Evolutionary conservation across 2,797 vertebrate genomes (phyloP), one percentile per base, ranked within the genome.

Genomic region (Alca torda): DNA sequence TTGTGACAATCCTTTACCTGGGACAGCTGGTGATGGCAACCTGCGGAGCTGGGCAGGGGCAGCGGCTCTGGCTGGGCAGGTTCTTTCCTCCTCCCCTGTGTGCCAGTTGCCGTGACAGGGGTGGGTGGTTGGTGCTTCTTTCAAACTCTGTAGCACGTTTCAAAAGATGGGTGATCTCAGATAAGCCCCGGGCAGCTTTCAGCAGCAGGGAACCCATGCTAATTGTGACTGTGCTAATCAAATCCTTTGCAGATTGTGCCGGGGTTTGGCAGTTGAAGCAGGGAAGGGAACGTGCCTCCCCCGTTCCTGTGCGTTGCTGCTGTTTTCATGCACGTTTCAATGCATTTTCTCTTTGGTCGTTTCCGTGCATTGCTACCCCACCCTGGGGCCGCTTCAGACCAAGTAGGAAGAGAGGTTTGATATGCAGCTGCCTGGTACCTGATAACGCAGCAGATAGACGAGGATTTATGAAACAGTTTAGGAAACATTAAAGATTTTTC

Each of bases 1-100:
- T 15, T 33, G 53, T 84, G 97, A 96, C 92, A 97, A 94, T 96
- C 96, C 80, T 33, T 41, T 12, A 37, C 51, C 37, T 25, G 12
- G 51, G 53, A 85, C 31, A 3, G 79, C 4, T 30, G 82, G 81
- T 2, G 76, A 16, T 43, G 11, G 81, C 1, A 4, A 69, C 14
- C 65, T 12, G 30, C 2, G 3, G 75, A 13, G 57, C 6, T 0
- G 9, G 61, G 37, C 14, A 26, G 54, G 74, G 70, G 74, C 48
- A 33, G 76, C 6, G 4, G 69, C 87, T 63, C 72, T 16, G 45
- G 39, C 77, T 1, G 0, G 69, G 65, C 26, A 11, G 37, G 50
- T 33, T n/a, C n/a, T 79, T 16, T 8, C 43, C 76, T 41, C 14
- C 20, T 43, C 21, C 7, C 46, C 46, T 13, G 15, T 0, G 13